phyloP scores from a whole-genome alignment of 2,888 invertebrate genomes.

The Thyatira batis region DNA sequence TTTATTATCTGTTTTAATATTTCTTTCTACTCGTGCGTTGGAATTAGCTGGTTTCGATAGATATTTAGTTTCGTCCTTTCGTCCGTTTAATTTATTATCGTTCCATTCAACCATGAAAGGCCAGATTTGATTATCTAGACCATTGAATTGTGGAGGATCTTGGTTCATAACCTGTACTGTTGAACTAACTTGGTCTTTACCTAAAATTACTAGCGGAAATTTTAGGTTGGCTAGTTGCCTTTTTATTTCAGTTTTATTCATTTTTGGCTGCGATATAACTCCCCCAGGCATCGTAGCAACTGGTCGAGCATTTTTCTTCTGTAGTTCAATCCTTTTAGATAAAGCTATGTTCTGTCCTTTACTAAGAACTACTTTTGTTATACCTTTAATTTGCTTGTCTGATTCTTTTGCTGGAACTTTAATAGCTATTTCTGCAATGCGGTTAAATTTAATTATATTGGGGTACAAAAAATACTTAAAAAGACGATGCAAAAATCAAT shows the following conservation, averaged over 20 bases:
- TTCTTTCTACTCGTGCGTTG: background rate
- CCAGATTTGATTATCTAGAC: conserved; percentile 61
- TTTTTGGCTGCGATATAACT: conserved; percentile 32
- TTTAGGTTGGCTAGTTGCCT: conserved; percentile 48
- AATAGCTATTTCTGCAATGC: conserved; percentile 1
- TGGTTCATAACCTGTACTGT: conserved; percentile 36
- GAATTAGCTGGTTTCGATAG: background rate
- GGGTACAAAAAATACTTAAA: too few relatives aligned
- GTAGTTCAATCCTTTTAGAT: conserved; percentile 18
- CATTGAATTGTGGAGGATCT: conserved; percentile 55
- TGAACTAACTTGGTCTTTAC: conserved; percentile 61
- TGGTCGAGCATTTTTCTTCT: conserved; percentile 36
- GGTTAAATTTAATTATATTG: background rate
- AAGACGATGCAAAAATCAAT: too few relatives aligned
- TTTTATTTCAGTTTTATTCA: conserved; percentile 56
- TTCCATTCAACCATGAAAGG: conserved; percentile 67
- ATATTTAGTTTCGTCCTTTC: conserved; percentile 6
- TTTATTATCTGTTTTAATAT: conserved; percentile 2
- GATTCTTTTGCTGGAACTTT: conserved; percentile 16
- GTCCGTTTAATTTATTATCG: conserved; percentile 11
- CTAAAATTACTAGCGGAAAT: conserved; percentile 60
- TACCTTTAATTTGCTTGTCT: conserved; percentile 33
- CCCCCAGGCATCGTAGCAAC: conserved; percentile 39
- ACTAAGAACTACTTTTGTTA: conserved; percentile 44
- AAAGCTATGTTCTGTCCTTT: conserved; percentile 27